A percentile compares a stretch with the other conserved stretches of the same genome.
Evolutionary conservation across 1,140 invertebrate species (phyloP).

Genomic region (Brachionus sp.): DNA sequence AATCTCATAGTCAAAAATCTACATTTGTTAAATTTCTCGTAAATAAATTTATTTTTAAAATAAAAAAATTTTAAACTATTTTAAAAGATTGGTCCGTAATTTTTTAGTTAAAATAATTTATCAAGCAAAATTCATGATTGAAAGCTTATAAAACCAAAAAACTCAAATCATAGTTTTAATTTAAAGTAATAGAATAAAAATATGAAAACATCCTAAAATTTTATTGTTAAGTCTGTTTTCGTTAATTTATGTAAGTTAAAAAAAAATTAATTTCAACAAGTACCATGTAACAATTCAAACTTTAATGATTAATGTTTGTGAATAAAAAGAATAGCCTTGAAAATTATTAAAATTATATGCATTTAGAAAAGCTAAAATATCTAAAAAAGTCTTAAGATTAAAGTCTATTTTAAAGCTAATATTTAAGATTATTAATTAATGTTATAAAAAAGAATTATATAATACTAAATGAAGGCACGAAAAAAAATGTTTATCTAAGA

Average conservation of each 20-base stretch:
- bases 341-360: background rate
- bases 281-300: background rate
- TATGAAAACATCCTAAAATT: background rate
- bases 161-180: background rate
- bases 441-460: background rate
- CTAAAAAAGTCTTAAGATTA: background rate
- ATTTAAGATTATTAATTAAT: constrained; percentile 8
- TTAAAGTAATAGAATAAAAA: background rate
- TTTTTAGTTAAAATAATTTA: too few species aligned
- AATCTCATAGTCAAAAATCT: too few species aligned
- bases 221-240: background rate
- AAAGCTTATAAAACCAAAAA: too few species aligned
- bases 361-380: background rate
- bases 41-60: too few species aligned
- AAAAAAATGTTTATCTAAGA: background rate
- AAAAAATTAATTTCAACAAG: background rate
- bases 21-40: too few species aligned
- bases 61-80: too few species aligned
- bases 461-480: background rate
- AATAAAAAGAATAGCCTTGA: background rate
- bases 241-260: background rate
- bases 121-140: too few species aligned
- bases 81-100: too few species aligned
- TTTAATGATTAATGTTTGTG: background rate
- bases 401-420: constrained; percentile 1